Percentiles rank a stretch among this genome's conserved stretches.
phyloP scores from a whole-genome alignment of 2,888 invertebrate genomes.

The Drosophila ezoana region DNA sequence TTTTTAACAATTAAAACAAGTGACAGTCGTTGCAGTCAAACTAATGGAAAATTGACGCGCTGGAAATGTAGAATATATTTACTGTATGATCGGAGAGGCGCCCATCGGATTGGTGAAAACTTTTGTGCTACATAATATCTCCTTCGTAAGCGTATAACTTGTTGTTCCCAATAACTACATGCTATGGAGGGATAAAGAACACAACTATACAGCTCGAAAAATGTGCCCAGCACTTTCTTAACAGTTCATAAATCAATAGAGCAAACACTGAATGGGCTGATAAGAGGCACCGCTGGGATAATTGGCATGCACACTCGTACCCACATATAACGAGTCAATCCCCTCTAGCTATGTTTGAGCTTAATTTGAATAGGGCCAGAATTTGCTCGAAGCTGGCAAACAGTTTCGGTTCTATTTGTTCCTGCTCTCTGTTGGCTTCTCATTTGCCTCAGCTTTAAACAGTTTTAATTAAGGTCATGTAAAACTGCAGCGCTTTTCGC shows the following conservation, averaged over 20 bases:
- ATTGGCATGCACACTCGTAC: neutral
- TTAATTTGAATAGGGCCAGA: conserved; percentile 5
- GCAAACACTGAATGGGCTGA: neutral
- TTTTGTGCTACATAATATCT: too few relatives aligned
- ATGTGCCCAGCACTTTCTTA: neutral
- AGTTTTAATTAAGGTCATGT: conserved; percentile 31
- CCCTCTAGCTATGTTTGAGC: conserved; percentile 4
- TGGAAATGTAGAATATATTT: too few relatives aligned
- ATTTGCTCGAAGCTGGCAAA: neutral
- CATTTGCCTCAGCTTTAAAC: conserved; percentile 11
- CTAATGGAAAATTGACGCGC: too few relatives aligned
- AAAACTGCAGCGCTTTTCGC: conserved; percentile 14
- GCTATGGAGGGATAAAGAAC: too few relatives aligned
- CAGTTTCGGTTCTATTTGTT: conserved; percentile 2
- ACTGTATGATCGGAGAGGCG: too few relatives aligned
- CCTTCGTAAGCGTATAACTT: too few relatives aligned
- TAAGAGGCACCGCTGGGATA: neutral
- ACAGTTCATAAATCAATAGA: conserved; percentile 8
- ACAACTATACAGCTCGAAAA: too few relatives aligned
- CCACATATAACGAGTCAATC: neutral
- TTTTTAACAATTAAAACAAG: neutral
- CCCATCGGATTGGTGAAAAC: too few relatives aligned
- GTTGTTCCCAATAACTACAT: too few relatives aligned
- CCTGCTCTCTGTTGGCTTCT: neutral
- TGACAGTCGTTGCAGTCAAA: neutral